These are phyloP conservation scores for Nannospalax galili DNA, from an alignment of 2,113 vertebrate genomes.

Conservation along the genomic window DNA sequence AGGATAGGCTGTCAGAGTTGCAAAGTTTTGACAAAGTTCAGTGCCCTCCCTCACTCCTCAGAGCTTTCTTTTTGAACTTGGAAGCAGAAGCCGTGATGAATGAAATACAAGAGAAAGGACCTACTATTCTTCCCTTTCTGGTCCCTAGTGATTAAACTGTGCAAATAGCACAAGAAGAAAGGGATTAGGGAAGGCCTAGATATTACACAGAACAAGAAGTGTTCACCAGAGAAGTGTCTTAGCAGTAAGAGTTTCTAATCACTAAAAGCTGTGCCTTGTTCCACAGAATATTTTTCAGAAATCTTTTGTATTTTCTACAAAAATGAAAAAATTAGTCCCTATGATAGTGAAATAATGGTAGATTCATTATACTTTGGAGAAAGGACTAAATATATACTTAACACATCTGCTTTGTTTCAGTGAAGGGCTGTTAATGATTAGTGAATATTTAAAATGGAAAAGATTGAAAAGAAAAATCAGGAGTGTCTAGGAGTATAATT, in stretches of 20 bases:
- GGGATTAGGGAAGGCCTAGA: not conserved
- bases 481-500: not conserved
- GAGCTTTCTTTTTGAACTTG: not conserved
- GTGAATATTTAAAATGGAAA: constrained; percentile 39
- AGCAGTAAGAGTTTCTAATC: not conserved
- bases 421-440: constrained; percentile 28
- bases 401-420: not conserved
- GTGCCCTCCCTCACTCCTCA: not conserved
- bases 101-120: not conserved
- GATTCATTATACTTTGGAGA: constrained; percentile 34
- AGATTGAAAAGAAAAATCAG: constrained; percentile 45
- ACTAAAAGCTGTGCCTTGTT: not conserved
- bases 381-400: not conserved
- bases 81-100: not conserved
- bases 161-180: constrained; percentile 4
- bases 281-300: not conserved
- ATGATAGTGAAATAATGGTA: not conserved
- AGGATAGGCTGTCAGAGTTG: not conserved
- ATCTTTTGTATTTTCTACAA: constrained; percentile 19
- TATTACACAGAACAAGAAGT: not conserved
- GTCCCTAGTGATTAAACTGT: not conserved
- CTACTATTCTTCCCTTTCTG: not conserved
- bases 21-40: constrained; percentile 2
- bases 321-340: constrained; percentile 34
- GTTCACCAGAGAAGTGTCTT: not conserved